Conservation (phyloP, 2,797 vertebrate species). For the Rallus crepitans region DNA sequence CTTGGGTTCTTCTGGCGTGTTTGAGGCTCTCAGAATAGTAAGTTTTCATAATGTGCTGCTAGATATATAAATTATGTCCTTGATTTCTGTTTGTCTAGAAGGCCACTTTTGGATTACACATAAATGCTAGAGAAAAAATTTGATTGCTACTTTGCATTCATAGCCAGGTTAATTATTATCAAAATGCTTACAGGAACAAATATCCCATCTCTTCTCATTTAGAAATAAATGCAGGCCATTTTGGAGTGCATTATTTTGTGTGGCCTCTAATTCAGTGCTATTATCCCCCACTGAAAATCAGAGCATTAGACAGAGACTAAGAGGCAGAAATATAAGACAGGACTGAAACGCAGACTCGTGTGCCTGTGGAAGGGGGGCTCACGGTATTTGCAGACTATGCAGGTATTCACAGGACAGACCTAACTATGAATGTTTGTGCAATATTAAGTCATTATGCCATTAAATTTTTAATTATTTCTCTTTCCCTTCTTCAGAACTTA, state of each 20-base stretch:
- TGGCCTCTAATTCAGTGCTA: neutral
- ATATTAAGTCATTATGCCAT: neutral
- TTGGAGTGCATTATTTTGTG: neutral
- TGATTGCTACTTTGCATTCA: neutral
- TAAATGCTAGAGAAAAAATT: neutral
- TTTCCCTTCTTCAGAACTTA: neutral
- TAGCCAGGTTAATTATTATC: neutral
- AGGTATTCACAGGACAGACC: neutral
- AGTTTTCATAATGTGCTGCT: neutral
- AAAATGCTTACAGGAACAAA: neutral
- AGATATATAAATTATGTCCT: neutral
- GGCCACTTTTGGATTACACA: neutral
- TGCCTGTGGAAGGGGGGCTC: neutral
- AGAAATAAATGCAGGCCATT: neutral
- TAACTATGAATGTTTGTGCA: neutral
- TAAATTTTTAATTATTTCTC: neutral
- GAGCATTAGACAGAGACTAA: neutral
- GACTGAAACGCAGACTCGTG: accelerated
- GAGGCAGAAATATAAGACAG: neutral
- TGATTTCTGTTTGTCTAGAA: neutral
- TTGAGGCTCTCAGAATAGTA: neutral
- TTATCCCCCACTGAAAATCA: neutral
- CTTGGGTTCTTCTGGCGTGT: neutral
- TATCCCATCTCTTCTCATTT: neutral
- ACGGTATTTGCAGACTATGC: neutral